Percentiles rank a stretch among this genome's conserved stretches.
These are phyloP conservation scores for Hirundo rustica DNA, from an alignment of 2,797 vertebrate species.

Conservation along the genomic window DNA sequence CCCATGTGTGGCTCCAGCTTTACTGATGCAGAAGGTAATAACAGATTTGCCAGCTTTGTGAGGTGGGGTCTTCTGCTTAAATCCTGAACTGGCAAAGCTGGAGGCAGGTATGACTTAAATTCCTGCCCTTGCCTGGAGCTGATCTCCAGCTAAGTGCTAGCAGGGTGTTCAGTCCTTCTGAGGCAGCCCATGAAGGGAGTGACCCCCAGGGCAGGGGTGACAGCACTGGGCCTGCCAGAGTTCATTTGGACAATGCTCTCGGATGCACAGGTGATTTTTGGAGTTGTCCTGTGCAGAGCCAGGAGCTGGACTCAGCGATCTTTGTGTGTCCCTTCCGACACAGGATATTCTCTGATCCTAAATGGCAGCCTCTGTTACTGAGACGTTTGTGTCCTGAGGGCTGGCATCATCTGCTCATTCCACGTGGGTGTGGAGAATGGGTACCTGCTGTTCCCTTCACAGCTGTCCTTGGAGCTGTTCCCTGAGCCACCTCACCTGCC, in stretches of 20 bases:
- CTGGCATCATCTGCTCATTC: neutral
- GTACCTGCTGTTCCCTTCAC: slow-evolving; percentile 3
- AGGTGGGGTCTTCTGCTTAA: neutral
- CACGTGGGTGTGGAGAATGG: neutral
- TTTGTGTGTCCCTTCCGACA: neutral
- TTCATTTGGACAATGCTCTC: neutral
- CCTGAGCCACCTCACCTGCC: neutral
- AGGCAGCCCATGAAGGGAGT: neutral
- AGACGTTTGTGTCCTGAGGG: neutral
- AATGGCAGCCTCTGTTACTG: neutral
- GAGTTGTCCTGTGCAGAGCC: neutral
- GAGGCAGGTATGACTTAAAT: neutral
- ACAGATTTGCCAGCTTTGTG: neutral
- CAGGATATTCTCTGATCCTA: neutral
- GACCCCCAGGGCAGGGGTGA: neutral
- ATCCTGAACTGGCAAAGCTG: neutral
- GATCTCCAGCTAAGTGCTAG: neutral
- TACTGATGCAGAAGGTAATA: neutral
- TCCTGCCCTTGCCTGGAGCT: neutral
- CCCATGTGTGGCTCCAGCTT: neutral
- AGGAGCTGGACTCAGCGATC: accelerated
- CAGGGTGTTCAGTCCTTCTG: neutral
- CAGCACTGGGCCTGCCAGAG: neutral
- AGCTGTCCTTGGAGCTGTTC: neutral
- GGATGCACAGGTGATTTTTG: neutral